Evolutionary conservation across 92 coral and sea anemone genomes (phyloP).

Genomic region (Paramuricea clavata): DNA sequence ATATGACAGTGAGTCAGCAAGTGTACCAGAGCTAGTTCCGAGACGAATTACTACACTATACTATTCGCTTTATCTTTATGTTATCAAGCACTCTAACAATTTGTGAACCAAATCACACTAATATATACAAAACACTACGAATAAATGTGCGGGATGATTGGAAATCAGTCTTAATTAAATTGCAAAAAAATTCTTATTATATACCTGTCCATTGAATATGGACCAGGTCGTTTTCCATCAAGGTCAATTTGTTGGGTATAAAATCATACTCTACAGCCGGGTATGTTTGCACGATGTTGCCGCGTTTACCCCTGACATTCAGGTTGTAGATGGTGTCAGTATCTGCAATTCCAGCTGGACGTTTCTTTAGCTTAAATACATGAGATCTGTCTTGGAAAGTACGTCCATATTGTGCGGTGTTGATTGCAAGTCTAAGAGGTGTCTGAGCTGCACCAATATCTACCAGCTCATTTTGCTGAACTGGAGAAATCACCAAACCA

Average conservation of each 20-base stretch:
- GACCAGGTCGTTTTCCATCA: slow-evolving; percentile 72
- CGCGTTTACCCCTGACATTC: slow-evolving; percentile 65
- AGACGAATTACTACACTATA: too few species aligned
- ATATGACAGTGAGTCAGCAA: too few species aligned
- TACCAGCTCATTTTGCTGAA: slow-evolving; percentile 90
- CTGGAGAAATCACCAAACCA: slow-evolving; percentile 75
- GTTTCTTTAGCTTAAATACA: slow-evolving; percentile 36
- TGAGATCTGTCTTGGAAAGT: slow-evolving; percentile 88
- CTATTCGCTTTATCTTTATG: too few species aligned
- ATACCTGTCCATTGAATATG: slow-evolving; percentile 99
- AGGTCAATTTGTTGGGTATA: slow-evolving; percentile 49
- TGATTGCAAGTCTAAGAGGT: slow-evolving; percentile 89
- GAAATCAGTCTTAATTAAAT: too few species aligned
- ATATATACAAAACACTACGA: too few species aligned
- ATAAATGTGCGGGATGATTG: too few species aligned
- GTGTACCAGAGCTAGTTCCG: too few species aligned
- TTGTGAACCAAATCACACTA: too few species aligned
- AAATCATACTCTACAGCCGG: slow-evolving; percentile 67
- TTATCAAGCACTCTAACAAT: too few species aligned
- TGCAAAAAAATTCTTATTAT: not conserved
- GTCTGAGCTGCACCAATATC: slow-evolving; percentile 88
- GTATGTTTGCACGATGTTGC: slow-evolving; percentile 60
- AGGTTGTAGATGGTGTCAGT: slow-evolving; percentile 48
- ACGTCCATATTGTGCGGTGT: slow-evolving; percentile 97
- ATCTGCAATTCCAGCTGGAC: slow-evolving; percentile 25